Base-by-base conservation (phyloP, 2,888 invertebrate species). In the Apamea monoglypha region DNA sequence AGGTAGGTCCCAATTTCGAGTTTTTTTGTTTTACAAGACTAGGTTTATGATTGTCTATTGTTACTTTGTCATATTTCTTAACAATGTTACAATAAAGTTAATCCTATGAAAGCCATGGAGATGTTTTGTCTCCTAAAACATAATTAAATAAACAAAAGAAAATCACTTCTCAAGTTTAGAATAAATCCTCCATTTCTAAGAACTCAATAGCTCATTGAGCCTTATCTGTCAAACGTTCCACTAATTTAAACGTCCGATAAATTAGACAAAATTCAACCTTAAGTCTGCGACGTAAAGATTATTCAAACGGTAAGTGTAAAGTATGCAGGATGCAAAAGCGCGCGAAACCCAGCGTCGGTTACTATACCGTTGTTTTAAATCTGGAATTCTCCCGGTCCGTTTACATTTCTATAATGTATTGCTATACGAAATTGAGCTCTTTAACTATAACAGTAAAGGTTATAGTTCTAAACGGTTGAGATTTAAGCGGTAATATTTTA, bases 301-400 rank as follows among this genome's bases (percentile, higher is more conserved):
- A 68, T 56, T 18, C 6, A 21, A 71, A 69, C 40, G 21, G 84
- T 50, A 86, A 69, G 36, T 25, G 21, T 76, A 18, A 79, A 83
- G 64, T 80, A 47, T 12, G 79, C 83, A 78, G 73, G 74, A 81
- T 70, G 81, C 81, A 89, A 88, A 88, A 87, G 89, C 88, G 89
- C 88, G 88, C 88, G 88, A 88, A 88, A 88, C 85, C 72, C 68
- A 79, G 79, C 83, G 88, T 84, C 88, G 89, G 88, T 88, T 88
- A 88, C 83, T 83, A 80, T 88, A 88, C 88, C 94, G 94, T 94
- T 91, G 91, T 90, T 93, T 93, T 90, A 93, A 94, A 94, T 94
- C 94, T 93, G 94, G 94, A 93, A 94, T 93, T 90, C 92, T 92
- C 91, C 90, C 88, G 88, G 88, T 89, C 87, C 86, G 88, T 86